Evolutionary conservation across 2,888 invertebrate genomes (phyloP).

Genomic region (Deilephila porcellus): DNA sequence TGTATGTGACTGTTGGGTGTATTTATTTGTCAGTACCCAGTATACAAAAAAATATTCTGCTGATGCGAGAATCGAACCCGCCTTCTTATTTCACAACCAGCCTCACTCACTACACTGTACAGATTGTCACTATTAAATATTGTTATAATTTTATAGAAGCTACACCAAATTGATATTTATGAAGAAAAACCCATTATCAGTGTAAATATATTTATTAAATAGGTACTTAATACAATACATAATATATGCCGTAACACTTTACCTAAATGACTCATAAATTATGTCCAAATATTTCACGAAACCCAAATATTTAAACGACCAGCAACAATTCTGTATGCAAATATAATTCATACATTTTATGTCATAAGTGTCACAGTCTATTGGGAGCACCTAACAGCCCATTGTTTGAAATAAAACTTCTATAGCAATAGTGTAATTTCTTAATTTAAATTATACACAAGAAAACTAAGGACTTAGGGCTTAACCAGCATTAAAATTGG

Average conservation of each 20-base stretch:
- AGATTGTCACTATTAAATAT: too few relatives aligned
- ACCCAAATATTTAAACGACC: background rate
- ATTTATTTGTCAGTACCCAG: too few relatives aligned
- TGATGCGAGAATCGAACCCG: too few relatives aligned
- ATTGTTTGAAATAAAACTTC: slow-evolving; percentile 16
- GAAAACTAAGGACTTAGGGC: too few relatives aligned
- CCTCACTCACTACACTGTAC: too few relatives aligned
- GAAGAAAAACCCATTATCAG: background rate
- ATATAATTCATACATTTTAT: background rate
- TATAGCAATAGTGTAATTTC: background rate
- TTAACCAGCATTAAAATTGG: too few relatives aligned
- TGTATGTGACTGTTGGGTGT: too few relatives aligned
- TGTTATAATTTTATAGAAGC: too few relatives aligned
- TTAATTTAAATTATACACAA: too few relatives aligned
- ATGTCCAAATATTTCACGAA: background rate
- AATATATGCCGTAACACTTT: background rate
- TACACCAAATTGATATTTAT: background rate
- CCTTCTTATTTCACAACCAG: too few relatives aligned
- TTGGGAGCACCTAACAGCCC: slow-evolving; percentile 10
- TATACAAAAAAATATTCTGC: too few relatives aligned
- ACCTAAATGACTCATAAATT: background rate
- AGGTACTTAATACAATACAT: background rate
- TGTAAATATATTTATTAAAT: slow-evolving; percentile 6
- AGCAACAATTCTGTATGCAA: background rate
- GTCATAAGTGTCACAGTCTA: slow-evolving; percentile 5